Evolutionary conservation across 2,797 vertebrate genomes (phyloP).

Genomic region (Martes flavigula): DNA sequence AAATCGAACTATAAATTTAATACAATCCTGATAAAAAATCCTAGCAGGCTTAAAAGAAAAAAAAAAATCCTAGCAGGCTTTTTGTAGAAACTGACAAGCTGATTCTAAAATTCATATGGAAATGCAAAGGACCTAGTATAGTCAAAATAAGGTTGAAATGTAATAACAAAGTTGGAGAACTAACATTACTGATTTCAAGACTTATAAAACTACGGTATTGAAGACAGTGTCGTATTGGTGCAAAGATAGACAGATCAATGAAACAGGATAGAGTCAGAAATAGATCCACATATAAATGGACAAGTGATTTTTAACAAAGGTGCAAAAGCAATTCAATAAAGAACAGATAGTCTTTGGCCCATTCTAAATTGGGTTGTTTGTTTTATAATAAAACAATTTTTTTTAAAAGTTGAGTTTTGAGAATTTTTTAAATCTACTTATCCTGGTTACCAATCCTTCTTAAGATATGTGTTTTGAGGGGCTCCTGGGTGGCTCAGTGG

Average conservation of each 20-base stretch:
- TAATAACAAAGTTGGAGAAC: background rate
- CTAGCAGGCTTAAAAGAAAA: background rate
- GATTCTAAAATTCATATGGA: conserved; percentile 24
- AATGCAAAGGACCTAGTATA: background rate
- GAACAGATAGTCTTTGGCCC: background rate
- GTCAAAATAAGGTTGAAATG: background rate
- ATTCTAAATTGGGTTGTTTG: conserved; percentile 20
- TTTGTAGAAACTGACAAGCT: background rate
- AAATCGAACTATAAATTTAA: background rate
- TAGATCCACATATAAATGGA: background rate
- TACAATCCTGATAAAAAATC: background rate
- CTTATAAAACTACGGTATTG: background rate
- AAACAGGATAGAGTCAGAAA: background rate
- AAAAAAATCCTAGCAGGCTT: background rate
- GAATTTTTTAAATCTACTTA: conserved; percentile 1
- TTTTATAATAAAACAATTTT: conserved; percentile 52
- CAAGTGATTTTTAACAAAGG: background rate
- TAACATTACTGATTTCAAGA: background rate
- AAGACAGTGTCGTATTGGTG: background rate
- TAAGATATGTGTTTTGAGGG: background rate
- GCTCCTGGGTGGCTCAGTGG: too few species aligned
- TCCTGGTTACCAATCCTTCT: background rate
- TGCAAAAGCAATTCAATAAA: background rate
- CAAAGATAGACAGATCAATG: background rate
- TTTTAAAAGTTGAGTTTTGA: conserved; percentile 42